Percentiles rank a stretch among this genome's conserved stretches.
Evolutionary conservation across 1,140 invertebrate genomes (phyloP).

Genomic region (Neoseiulus cucumeris): DNA sequence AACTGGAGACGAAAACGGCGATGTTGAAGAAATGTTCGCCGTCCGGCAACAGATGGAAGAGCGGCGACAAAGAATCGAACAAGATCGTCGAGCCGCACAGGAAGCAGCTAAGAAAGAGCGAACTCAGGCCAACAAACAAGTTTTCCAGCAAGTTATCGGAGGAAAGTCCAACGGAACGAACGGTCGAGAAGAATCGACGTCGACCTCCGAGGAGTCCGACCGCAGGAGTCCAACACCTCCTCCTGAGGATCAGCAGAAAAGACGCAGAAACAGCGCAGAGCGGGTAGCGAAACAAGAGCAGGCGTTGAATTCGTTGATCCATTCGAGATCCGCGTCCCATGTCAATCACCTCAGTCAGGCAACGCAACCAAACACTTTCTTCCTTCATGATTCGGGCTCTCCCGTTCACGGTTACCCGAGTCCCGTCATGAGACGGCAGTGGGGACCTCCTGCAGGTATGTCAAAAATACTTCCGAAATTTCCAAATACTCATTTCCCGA

Average conservation of each 20-base stretch:
- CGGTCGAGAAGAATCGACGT: neutral
- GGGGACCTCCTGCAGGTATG: neutral
- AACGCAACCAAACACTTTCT: neutral
- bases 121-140: neutral
- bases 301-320: slow-evolving; percentile 6
- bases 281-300: slow-evolving; percentile 5
- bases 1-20: neutral
- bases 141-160: slow-evolving; percentile 5
- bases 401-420: slow-evolving; percentile 3
- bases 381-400: neutral
- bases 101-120: slow-evolving; percentile 2
- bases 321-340: slow-evolving; percentile 3
- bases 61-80: neutral
- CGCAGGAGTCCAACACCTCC: neutral
- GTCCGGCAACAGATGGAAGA: slow-evolving; percentile 9
- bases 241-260: neutral
- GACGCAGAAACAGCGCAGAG: neutral
- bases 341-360: neutral
- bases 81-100: neutral
- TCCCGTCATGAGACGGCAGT: neutral
- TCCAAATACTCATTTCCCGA: no score
- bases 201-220: neutral
- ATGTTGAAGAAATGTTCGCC: slow-evolving; percentile 11
- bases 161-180: neutral
- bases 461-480: neutral